Conservation (phyloP, 2,797 vertebrate genomes). For the Anniella stebbinsi region DNA sequence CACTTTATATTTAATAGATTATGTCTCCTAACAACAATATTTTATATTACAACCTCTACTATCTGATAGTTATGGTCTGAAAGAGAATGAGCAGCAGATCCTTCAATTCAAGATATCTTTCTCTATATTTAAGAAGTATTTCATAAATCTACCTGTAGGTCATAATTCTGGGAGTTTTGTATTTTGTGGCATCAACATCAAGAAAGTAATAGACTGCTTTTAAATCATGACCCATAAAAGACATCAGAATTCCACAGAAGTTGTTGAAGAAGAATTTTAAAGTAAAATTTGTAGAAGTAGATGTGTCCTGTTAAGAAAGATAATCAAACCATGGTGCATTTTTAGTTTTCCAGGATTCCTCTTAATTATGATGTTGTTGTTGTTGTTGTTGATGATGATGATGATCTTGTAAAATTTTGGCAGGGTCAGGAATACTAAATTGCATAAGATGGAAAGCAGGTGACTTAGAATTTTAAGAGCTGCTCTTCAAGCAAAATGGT, state of each 20-base stretch:
- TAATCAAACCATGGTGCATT: constrained; percentile 49
- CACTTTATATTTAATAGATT: neutral
- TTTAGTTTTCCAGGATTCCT: constrained; percentile 62
- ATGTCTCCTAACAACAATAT: constrained; percentile 17
- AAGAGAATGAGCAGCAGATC: constrained; percentile 32
- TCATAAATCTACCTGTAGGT: constrained; percentile 9
- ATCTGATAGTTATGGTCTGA: constrained; percentile 24
- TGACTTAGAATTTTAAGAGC: constrained; percentile 66
- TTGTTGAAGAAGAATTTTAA: neutral
- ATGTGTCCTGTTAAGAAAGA: constrained; percentile 60
- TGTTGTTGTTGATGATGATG: constrained; percentile 38
- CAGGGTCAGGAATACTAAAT: constrained; percentile 71
- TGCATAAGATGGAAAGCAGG: constrained; percentile 75
- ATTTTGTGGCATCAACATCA: constrained; percentile 7
- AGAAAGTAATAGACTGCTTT: neutral
- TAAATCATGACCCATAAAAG: neutral
- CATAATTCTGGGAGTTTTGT: neutral
- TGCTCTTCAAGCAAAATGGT: constrained; percentile 47
- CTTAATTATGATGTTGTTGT: constrained; percentile 34
- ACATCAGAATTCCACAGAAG: constrained; percentile 18
- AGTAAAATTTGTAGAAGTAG: constrained; percentile 52
- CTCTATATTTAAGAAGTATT: neutral
- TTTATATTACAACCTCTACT: neutral
- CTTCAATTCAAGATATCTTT: constrained; percentile 13
- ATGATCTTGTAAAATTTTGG: constrained; percentile 57